These are phyloP conservation scores for Myotis brandtii DNA, from an alignment of 2,113 vertebrate species.

Conservation along the genomic window DNA sequence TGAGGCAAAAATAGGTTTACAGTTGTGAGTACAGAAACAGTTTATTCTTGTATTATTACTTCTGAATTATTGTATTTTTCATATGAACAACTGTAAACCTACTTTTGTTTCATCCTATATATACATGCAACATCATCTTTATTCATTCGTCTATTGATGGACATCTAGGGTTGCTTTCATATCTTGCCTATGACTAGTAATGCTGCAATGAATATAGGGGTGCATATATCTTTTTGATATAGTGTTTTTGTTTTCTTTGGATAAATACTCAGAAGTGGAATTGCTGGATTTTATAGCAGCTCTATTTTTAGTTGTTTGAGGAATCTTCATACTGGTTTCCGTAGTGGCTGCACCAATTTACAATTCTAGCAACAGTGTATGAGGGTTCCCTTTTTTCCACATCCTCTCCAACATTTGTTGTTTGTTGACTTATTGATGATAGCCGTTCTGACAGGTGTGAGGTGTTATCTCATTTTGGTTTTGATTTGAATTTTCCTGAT, in stretches of 20 bases:
- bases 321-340: not conserved
- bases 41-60: not conserved
- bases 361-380: not conserved
- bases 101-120: not conserved
- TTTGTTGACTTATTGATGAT: not conserved
- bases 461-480: not conserved
- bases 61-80: not conserved
- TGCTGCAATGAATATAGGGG: not conserved
- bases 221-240: not conserved
- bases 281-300: not conserved
- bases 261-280: not conserved
- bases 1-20: not conserved
- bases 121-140: not conserved
- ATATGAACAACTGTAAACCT: not conserved
- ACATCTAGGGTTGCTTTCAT: not conserved
- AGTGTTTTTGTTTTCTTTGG: not conserved
- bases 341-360: not conserved
- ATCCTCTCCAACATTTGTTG: not conserved
- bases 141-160: not conserved
- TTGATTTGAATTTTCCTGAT: not conserved
- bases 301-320: not conserved
- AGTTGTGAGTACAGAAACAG: not conserved
- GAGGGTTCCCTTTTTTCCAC: not conserved
- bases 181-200: not conserved
- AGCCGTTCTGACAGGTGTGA: not conserved